Evolutionary conservation across 2,113 vertebrate genomes (phyloP).

Genomic region (Microcebus jonahi): DNA sequence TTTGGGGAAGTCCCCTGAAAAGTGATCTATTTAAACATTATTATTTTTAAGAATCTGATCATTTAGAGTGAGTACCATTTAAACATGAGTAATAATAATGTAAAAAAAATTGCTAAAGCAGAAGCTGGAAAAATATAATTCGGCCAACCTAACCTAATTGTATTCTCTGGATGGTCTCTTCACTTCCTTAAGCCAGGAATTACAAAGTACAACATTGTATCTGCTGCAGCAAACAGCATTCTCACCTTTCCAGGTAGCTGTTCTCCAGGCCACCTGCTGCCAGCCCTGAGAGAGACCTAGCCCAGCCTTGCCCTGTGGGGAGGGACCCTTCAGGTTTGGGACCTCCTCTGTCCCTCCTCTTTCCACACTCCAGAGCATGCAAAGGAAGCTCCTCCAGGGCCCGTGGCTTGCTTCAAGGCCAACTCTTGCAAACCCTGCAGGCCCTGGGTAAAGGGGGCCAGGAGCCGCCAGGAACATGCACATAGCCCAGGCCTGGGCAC

Average conservation of each 20-base stretch:
- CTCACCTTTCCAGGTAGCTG: no score
- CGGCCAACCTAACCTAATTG: neutral
- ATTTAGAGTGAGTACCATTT: neutral
- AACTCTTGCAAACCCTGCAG: fast-evolving
- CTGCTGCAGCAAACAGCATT: neutral
- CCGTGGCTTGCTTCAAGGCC: neutral
- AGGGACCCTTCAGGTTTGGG: neutral
- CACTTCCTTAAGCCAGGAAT: neutral
- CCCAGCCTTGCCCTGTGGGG: neutral
- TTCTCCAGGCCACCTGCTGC: no score
- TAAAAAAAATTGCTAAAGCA: neutral
- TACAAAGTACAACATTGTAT: neutral
- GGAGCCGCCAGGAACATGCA: no score
- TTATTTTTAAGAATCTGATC: neutral
- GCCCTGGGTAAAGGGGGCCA: neutral
- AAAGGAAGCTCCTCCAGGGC: fast-evolving
- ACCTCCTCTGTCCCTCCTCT: neutral
- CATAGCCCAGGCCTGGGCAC: fast-evolving
- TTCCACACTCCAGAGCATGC: neutral
- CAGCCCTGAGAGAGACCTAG: neutral
- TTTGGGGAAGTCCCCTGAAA: neutral
- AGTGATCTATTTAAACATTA: neutral
- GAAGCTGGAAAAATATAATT: neutral
- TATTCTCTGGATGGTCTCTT: neutral
- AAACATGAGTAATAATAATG: neutral